Base-by-base conservation (phyloP, 1,140 invertebrate species). In the Meteorus sp. region DNA sequence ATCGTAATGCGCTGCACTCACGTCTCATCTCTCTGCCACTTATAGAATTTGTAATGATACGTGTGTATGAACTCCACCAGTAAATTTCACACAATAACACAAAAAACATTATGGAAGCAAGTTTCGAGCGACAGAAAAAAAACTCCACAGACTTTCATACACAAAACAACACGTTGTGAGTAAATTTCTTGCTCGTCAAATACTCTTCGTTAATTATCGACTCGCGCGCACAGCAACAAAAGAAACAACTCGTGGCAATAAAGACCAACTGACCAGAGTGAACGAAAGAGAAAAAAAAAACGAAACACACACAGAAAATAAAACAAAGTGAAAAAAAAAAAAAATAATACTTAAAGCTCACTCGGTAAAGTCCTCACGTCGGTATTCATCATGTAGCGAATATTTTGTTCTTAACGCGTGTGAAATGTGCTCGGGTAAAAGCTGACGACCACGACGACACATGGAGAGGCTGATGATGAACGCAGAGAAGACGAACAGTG, bases 101-200 rank as follows among this genome's bases (percentile, higher is more conserved):
- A n/a, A n/a, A n/a, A n/a, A n/a, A n/a, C n/a, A n/a, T n/a, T n/a
- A n/a, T n/a, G n/a, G n/a, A n/a, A n/a, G n/a, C n/a, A n/a, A n/a
- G n/a, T n/a, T n/a, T n/a, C n/a, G 43, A 44, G 17, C 7, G 33
- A 56, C 27, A 47, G 39, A 2, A 17, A 56, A 15, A 47, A 17
- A 29, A 44, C 19, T 9, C 23, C 4, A 23, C 5, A 2, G 11
- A 17, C 29, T 17, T n/a, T n/a, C n/a, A n/a, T n/a, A n/a, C n/a
- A n/a, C n/a, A n/a, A n/a, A n/a, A n/a, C n/a, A n/a, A n/a, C n/a
- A n/a, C n/a, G n/a, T n/a, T n/a, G 17, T n/a, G 31, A 29, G 44
- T 8, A 22, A 31, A 51, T 51, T 51, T 51, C 48, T 51, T 51
- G 48, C 48, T 31, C 27, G 25, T 31, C 48, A 51, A 51, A 51